A percentile compares a stretch with the other conserved stretches of the same genome.
These are phyloP conservation scores for Dioctria linearis DNA, from an alignment of 2,888 invertebrate species.

Conservation along the genomic window DNA sequence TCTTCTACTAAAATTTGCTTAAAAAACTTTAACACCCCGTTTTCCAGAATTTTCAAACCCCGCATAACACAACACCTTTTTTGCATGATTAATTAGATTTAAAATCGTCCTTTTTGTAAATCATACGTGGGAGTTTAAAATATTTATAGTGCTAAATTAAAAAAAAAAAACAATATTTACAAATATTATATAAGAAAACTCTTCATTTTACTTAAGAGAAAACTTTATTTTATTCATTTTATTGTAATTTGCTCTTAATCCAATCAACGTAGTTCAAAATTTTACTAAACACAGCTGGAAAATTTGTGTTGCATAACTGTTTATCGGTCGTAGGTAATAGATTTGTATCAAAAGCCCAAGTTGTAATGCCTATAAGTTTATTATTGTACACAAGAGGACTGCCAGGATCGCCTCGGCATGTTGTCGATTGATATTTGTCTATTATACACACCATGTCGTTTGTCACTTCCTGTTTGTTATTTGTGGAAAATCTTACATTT, in stretches of 20 bases:
- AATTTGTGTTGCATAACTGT: background rate
- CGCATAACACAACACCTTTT: too few relatives aligned
- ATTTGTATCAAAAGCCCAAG: background rate
- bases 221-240: too few relatives aligned
- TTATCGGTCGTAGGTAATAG: background rate
- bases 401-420: slow-evolving; percentile 13
- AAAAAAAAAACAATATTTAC: too few relatives aligned
- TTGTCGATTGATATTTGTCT: background rate
- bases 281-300: slow-evolving; percentile 10
- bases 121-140: too few relatives aligned
- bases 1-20: too few relatives aligned
- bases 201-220: too few relatives aligned
- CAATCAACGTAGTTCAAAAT: background rate
- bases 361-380: slow-evolving; percentile 6
- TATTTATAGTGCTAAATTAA: too few relatives aligned
- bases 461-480: background rate
- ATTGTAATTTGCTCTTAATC: background rate
- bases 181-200: too few relatives aligned
- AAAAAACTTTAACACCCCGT: too few relatives aligned
- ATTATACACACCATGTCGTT: slow-evolving; percentile 5
- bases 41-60: too few relatives aligned
- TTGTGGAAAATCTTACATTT: background rate
- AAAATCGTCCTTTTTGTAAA: too few relatives aligned
- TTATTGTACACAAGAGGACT: slow-evolving; percentile 1
- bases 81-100: too few relatives aligned